These are phyloP conservation scores for Nephila pilipes DNA, from an alignment of 1,140 invertebrate species.

Conservation along the genomic window DNA sequence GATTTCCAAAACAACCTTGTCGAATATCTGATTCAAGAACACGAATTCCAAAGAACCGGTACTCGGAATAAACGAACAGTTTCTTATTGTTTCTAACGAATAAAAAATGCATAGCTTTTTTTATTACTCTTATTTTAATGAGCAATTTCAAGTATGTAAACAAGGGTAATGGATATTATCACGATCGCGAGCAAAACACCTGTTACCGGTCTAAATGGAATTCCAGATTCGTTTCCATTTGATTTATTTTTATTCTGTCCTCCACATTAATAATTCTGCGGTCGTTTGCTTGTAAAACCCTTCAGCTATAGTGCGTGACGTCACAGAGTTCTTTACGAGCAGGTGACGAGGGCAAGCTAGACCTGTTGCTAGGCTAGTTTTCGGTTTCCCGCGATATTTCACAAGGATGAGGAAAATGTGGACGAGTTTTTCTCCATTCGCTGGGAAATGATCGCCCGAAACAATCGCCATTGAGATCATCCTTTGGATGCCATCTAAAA, in stretches of 20 bases:
- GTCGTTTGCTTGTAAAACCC: slow-evolving; percentile 17
- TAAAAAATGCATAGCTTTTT: not conserved
- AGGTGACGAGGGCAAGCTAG: slow-evolving; percentile 68
- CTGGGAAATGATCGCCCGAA: slow-evolving; percentile 29
- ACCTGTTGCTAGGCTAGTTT: slow-evolving; percentile 64
- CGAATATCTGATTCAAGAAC: not conserved
- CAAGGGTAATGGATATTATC: slow-evolving; percentile 38
- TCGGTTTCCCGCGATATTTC: slow-evolving; percentile 64
- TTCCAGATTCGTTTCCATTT: not conserved
- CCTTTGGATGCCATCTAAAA: not conserved
- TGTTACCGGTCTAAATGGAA: slow-evolving; percentile 8
- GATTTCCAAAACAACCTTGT: no score
- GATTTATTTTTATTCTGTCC: not conserved
- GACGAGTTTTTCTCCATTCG: not conserved
- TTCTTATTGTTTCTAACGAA: not conserved
- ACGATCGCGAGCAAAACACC: slow-evolving; percentile 21
- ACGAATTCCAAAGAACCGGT: slow-evolving; percentile 12
- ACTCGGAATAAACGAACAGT: not conserved
- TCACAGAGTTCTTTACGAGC: slow-evolving; percentile 46
- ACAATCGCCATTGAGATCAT: slow-evolving; percentile 42
- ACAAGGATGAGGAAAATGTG: slow-evolving; percentile 63
- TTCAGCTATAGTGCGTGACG: slow-evolving; percentile 72
- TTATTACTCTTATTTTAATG: not conserved
- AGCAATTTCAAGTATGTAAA: slow-evolving; percentile 31
- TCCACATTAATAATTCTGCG: slow-evolving; percentile 4